These are phyloP conservation scores for Scelioninae gen. 1 DNA, from an alignment of 2,888 invertebrate species.

Conservation along the genomic window DNA sequence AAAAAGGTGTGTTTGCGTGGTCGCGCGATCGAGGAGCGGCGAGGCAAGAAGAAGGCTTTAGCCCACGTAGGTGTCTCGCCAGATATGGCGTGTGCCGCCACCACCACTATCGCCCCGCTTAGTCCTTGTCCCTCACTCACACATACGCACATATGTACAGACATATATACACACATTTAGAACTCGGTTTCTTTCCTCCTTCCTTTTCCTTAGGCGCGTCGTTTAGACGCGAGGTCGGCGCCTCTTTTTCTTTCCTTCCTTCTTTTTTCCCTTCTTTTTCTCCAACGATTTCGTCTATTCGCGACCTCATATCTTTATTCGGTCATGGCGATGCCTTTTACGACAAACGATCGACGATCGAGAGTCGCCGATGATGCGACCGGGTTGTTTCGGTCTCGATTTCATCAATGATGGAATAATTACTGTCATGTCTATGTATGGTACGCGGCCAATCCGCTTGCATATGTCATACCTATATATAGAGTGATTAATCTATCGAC, in stretches of 20 bases:
- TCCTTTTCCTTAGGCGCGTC: slow-evolving; percentile 29
- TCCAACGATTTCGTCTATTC: slow-evolving; percentile 45
- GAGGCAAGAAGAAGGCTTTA: slow-evolving; percentile 70
- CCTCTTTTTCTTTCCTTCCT: slow-evolving; percentile 52
- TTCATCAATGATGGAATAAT: slow-evolving; percentile 60
- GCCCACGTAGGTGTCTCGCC: slow-evolving; percentile 83
- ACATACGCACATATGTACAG: not conserved
- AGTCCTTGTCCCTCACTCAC: slow-evolving; percentile 62
- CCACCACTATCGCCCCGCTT: slow-evolving; percentile 75
- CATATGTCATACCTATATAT: slow-evolving; percentile 68
- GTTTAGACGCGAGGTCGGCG: not conserved
- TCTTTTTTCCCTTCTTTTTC: slow-evolving; percentile 41
- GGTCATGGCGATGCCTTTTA: slow-evolving; percentile 52
- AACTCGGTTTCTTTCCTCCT: slow-evolving; percentile 5
- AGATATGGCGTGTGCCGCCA: slow-evolving; percentile 83
- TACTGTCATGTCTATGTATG: slow-evolving; percentile 65
- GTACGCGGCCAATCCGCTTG: slow-evolving; percentile 46
- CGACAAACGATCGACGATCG: slow-evolving; percentile 30
- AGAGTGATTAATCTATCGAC: slow-evolving; percentile 69
- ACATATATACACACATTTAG: not conserved
- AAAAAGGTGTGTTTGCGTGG: slow-evolving; percentile 83
- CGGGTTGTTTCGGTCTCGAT: slow-evolving; percentile 43
- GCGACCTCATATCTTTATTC: slow-evolving; percentile 65
- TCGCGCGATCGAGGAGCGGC: slow-evolving; percentile 73
- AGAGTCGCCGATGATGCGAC: slow-evolving; percentile 49